Evolutionary conservation across 1,140 invertebrate genomes (phyloP), one percentile per base, ranked within the genome.

Genomic region (Episyrphus balteatus): DNA sequence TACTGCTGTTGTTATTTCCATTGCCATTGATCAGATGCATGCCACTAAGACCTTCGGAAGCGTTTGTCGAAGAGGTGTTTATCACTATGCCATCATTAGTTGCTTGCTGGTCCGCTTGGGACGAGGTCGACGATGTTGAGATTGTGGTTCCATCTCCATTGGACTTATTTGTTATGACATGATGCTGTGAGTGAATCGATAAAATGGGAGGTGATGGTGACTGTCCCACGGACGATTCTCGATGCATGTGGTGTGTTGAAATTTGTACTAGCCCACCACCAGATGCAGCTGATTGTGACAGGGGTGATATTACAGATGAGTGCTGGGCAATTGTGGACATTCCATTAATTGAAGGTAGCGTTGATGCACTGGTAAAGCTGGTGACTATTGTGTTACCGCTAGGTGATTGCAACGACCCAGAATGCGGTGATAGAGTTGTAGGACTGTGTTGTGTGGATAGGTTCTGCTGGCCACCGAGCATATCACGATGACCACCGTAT

Each of bases 331-430:
- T 57, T 39, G 74, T 66, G 12, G 72, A 68, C 44, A 79, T 58
- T 33, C 77, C 75, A 59, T 80, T 80, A 26, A 80, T 68, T 31
- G 70, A 61, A 5, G 56, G 52, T 39, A 61, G 30, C 2, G 48
- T 57, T 15, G 75, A 67, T 55, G 48, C 44, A 13, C 53, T 53
- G 55, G 68, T 60, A 56, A 71, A 69, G 51, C 63, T 68, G 37
- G 66, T 71, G 31, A 70, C 66, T 43, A 74, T 61, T n/a, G 70
- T 72, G 50, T 72, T 46, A 15, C 45, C 68, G 26, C 72, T 59
- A 49, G 77, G 78, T 12, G 75, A 80, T 53, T 76, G 73, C 11
- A 78, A 56, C 1, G 73, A 74, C 15, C 71, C 72, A 7, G 76
- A 77, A 2, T 68, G 73, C 34, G 66, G 77, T 31, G 61, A 71